Base-by-base conservation (phyloP, 2,888 invertebrate species). In the Ophion costatus region DNA sequence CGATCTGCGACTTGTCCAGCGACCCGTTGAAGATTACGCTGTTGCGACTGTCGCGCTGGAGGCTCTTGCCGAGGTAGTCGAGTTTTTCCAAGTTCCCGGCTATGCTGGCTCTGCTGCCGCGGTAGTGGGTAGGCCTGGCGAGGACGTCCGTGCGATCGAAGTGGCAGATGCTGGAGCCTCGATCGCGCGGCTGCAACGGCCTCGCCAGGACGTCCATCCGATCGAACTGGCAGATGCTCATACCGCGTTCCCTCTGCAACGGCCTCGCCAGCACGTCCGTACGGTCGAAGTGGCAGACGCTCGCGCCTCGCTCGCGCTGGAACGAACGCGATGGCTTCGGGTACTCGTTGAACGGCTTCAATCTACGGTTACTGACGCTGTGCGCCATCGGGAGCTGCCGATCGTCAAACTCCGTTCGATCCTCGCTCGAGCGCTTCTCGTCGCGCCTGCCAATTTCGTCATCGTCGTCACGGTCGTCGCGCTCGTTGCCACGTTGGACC, bases 141-240 rank as follows among this genome's bases (percentile, higher is more conserved):
- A 91, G 84, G 0, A 92, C 85, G 7, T 89, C 89, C 56, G 87
- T 80, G 6, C 90, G 86, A 61, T 92, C 92, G 76, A 90, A 90
- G 11, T 91, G 90, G 70, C 91, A 91, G 45, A 91, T 87, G 75
- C 91, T 91, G 88, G 89, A 88, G 0, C 90, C 89, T 17, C 92
- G 87, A 56, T 92, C 91, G 11, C 89, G 88, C 71, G 73, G 38
- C 17, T 88, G 88, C 38, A 89, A 51, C 0, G 90, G 89, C 29
- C 86, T 87, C 5, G 88, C 87, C 0, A 91, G 82, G 0, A 92
- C 85, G 10, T 89, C 90, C 61, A 87, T 80, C 20, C 90, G 84
- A 61, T 92, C 92, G 78, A 90, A 90, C n/a, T 91, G 90, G 63
- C 91, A 91, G 67, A 91, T 87, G 69, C 91, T 91, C 88, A 89